Base-by-base conservation (phyloP, 2,797 vertebrate species). In the Octomys mimax region DNA sequence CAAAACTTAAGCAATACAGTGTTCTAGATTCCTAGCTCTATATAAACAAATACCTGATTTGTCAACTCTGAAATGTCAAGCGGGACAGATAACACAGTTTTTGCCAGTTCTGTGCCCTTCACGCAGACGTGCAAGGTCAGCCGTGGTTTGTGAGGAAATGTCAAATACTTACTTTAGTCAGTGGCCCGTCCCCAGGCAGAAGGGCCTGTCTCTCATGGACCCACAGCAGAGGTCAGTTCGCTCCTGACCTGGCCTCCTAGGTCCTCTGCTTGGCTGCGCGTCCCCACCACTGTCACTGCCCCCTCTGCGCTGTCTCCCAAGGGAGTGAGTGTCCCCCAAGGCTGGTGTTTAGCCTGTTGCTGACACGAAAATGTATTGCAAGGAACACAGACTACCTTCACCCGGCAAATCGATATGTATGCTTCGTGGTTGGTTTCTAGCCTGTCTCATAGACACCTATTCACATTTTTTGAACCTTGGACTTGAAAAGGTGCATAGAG, bases 361-460 rank as follows among this genome's bases (percentile, higher is more conserved):
- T 52, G 33, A 73, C 6, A 18, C 2, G 33, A 66, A 71, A 52
- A 59, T 78, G 59, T 82, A 57, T 68, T 79, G 42, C 75, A 9
- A 66, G 68, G 62, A 85, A 52, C 75, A n/a, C 39, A 83, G 21
- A 73, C 59, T 36, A 89, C 89, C 93, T 93, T 77, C 85, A 78
- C 49, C 2, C 54, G 36, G 28, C 75, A 75, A n/a, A n/a, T 83
- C 24, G 83, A 93, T 13, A 57, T 66, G 2, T 12, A 28, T 66
- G 42, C 82, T 93, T 93, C 52, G 46, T 79, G 77, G 49, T 79
- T 54, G 49, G 33, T 79, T 54, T 79, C 49, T 8, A 79, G 36
- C 78, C 10, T 39, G 39, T 39, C 54, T 8, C 62, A 36, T 18
- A 81, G 84, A 71, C 83, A 57, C 0, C 64, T 73, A 18, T 64